These are phyloP conservation scores for Mustela lutreola DNA, from an alignment of 2,113 vertebrate genomes.

Conservation along the genomic window DNA sequence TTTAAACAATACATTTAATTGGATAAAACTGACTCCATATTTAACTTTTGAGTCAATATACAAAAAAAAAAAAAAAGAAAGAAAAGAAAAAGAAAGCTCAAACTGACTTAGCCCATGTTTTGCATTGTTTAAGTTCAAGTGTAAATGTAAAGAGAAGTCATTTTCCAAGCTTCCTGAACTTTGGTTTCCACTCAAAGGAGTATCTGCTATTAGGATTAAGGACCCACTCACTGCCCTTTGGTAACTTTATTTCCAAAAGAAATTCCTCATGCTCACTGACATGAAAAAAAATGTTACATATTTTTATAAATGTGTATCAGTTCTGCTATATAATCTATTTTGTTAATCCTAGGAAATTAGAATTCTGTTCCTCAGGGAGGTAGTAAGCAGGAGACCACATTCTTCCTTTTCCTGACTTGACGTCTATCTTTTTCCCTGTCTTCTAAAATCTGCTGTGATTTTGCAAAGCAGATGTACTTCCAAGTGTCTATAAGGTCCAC, in stretches of 20 bases:
- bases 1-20: conserved; percentile 70
- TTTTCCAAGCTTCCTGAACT: not conserved
- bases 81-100: conserved; percentile 31
- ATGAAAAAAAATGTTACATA: not conserved
- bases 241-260: not conserved
- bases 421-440: not conserved
- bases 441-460: not conserved
- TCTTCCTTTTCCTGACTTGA: not conserved
- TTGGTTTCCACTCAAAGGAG: not conserved
- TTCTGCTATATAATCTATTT: not conserved
- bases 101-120: not conserved
- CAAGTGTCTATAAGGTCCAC: not conserved
- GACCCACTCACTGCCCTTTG: not conserved
- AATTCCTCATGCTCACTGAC: not conserved
- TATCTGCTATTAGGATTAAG: not conserved
- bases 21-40: conserved; percentile 35
- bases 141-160: not conserved
- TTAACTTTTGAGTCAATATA: conserved; percentile 19
- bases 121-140: conserved; percentile 23
- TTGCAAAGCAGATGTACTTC: not conserved
- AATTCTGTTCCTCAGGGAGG: not conserved
- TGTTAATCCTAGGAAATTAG: not conserved
- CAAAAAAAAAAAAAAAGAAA: not conserved
- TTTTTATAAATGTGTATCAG: not conserved
- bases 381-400: not conserved